Evolutionary conservation across 2,797 vertebrate species (phyloP), one percentile per base, ranked within the genome.

Genomic region (Ctenopoma multispine): DNA sequence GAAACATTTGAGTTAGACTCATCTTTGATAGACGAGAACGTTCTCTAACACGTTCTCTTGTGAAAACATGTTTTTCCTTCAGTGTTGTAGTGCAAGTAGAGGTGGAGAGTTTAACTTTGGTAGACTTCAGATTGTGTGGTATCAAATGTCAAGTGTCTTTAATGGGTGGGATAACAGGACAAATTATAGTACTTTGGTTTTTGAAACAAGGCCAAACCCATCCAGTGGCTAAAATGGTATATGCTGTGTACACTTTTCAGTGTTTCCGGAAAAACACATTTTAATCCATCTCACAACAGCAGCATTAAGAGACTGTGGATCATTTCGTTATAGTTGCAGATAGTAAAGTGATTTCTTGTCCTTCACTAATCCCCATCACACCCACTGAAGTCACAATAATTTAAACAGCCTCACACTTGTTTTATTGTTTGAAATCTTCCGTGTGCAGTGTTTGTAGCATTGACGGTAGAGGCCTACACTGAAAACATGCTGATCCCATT

Each of bases 171-270:
- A 75, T 66, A 63, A 66, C 3, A 2, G 36, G 8, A 46, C 46
- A 82, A 79, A 84, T 78, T 62, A 84, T 57, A 72, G 60, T 53
- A 58, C 27, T 69, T 15, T 64, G 43, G 41, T 57, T 86, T 71
- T 18, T 55, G 51, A 79, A 59, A 64, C 23, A 46, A 76, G 43
- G 61, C 70, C 62, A 85, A 82, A 77, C 55, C 73, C 63, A 71
- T 65, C 40, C 54, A 65, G 66, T 18, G 63, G 69, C 80, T 71
- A 54, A 71, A 62, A 68, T 14, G 17, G 53, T 66, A 66, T 69
- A 61, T 78, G 77, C 48, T 76, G 31, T 64, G 55, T 46, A 54
- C 21, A 63, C 58, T 63, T 34, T 18, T 34, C 24, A 24, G 11
- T 43, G 23, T 67, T 49, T n/a, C 18, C 27, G 23, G 1, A 48